Conservation (phyloP, 2,113 vertebrate species). For the Aleadryas rufinucha region DNA sequence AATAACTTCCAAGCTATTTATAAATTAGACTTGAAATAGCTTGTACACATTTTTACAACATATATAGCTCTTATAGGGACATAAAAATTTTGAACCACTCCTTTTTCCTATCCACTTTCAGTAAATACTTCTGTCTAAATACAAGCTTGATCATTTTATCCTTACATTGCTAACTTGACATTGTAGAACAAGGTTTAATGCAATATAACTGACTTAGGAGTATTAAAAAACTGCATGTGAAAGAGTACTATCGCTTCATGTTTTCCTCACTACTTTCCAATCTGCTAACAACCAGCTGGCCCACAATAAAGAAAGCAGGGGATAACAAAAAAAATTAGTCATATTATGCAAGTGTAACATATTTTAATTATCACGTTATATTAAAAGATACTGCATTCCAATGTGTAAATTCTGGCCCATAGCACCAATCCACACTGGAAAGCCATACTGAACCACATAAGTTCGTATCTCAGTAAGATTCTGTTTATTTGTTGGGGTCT, state of each 20-base stretch:
- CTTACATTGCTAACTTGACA: background rate
- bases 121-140: background rate
- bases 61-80: background rate
- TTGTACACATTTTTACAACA: background rate
- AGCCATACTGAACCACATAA: background rate
- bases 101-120: background rate
- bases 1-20: background rate
- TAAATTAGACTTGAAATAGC: background rate
- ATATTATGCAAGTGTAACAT: background rate
- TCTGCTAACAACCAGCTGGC: background rate
- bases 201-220: background rate
- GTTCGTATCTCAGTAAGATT: background rate
- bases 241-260: background rate
- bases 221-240: background rate
- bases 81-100: background rate
- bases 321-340: background rate
- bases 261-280: background rate
- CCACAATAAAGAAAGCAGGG: background rate
- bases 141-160: background rate
- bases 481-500: background rate
- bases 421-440: background rate
- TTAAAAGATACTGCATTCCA: background rate
- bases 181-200: background rate
- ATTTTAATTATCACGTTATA: background rate
- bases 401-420: background rate